These are phyloP conservation scores for Calameuta filiformis DNA, from an alignment of 2,888 invertebrate genomes.

Conservation along the genomic window DNA sequence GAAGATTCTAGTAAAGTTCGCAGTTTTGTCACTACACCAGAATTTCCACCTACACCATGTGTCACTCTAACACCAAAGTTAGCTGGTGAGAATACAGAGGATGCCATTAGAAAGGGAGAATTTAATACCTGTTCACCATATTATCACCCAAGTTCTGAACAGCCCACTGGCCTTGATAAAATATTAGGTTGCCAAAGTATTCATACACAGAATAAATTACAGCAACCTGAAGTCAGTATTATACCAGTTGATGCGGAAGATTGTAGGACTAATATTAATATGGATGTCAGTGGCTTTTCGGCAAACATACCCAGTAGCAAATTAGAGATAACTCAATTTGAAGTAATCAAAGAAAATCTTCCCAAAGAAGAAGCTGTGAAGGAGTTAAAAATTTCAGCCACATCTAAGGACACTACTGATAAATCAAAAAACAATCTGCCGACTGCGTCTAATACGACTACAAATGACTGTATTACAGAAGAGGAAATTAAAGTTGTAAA, in stretches of 20 bases:
- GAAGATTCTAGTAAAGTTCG: slow-evolving; percentile 50
- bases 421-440: background rate
- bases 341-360: slow-evolving; percentile 58
- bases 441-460: background rate
- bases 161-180: slow-evolving; percentile 10
- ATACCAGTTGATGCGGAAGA: slow-evolving; percentile 14
- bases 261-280: background rate
- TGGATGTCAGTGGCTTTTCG: slow-evolving; percentile 23
- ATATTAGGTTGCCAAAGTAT: background rate
- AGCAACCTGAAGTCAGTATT: slow-evolving; percentile 14
- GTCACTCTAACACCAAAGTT: slow-evolving; percentile 53
- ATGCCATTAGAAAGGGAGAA: slow-evolving; percentile 39
- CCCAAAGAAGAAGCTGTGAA: slow-evolving; percentile 52
- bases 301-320: slow-evolving; percentile 26
- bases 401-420: slow-evolving; percentile 14
- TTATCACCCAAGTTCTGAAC: slow-evolving; percentile 47
- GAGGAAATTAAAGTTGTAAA: slow-evolving; percentile 4
- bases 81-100: slow-evolving; percentile 32
- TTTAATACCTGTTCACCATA: slow-evolving; percentile 43
- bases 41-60: slow-evolving; percentile 58
- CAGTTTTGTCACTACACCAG: slow-evolving; percentile 56
- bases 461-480: background rate
- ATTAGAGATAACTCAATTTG: slow-evolving; percentile 56
- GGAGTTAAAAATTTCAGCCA: slow-evolving; percentile 48
- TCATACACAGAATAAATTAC: slow-evolving; percentile 4